phyloP scores from a whole-genome alignment of 1,140 invertebrate genomes.

The Ganaspis sp. region DNA sequence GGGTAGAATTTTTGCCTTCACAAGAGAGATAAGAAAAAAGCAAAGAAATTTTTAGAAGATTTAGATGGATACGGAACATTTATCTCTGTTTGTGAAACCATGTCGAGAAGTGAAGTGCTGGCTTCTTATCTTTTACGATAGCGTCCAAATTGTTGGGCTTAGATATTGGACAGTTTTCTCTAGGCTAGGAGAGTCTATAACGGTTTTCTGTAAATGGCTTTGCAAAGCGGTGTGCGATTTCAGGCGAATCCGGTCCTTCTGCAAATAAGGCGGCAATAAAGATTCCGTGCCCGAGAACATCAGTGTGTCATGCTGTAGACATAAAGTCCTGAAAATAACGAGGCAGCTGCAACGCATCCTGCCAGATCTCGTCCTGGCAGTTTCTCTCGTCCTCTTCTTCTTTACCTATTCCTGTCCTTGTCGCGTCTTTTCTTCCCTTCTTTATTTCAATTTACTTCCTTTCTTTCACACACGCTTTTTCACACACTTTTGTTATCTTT shows the following conservation, averaged over 20 bases:
- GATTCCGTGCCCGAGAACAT: slow-evolving; percentile 42
- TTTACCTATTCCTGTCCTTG: slow-evolving; percentile 36
- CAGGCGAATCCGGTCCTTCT: slow-evolving; percentile 44
- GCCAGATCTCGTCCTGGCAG: slow-evolving; percentile 54
- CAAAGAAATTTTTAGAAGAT: slow-evolving; percentile 4
- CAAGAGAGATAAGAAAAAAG: neutral
- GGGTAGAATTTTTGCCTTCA: neutral
- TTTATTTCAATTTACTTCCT: slow-evolving; percentile 24
- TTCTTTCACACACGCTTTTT: slow-evolving; percentile 34
- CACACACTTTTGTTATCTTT: slow-evolving; percentile 41
- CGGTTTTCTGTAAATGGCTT: slow-evolving; percentile 23
- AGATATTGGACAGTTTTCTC: slow-evolving; percentile 5
- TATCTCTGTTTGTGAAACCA: slow-evolving; percentile 5
- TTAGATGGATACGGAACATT: slow-evolving; percentile 19
- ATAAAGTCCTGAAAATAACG: slow-evolving; percentile 69
- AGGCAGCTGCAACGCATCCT: slow-evolving; percentile 66
- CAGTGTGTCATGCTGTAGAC: slow-evolving; percentile 40
- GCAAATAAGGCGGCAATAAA: slow-evolving; percentile 53
- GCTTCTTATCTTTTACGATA: neutral
- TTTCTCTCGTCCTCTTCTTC: slow-evolving; percentile 48
- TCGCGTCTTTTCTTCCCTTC: slow-evolving; percentile 43
- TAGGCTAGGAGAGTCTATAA: slow-evolving; percentile 23
- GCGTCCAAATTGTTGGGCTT: slow-evolving; percentile 12
- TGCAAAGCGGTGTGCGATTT: slow-evolving; percentile 3
- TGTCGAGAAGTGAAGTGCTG: slow-evolving; percentile 13